These are phyloP conservation scores for Syritta pipiens DNA, from an alignment of 2,888 invertebrate genomes.

Conservation along the genomic window DNA sequence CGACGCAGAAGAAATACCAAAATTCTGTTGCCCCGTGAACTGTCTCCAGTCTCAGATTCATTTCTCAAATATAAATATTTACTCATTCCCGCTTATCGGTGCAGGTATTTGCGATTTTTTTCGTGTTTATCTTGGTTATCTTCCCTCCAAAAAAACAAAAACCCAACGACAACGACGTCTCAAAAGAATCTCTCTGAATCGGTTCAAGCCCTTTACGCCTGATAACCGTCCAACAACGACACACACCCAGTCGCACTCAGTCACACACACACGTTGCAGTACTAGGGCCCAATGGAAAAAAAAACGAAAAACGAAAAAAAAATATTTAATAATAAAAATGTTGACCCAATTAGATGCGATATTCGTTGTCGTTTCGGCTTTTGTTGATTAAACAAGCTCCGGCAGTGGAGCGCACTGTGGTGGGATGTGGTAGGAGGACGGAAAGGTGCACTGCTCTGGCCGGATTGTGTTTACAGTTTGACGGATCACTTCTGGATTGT, in stretches of 20 bases:
- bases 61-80: constrained; percentile 29
- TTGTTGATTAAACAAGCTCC: constrained; percentile 56
- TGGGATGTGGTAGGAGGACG: not conserved
- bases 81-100: constrained; percentile 13
- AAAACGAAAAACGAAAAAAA: constrained; percentile 3
- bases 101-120: constrained; percentile 25
- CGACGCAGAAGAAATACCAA: no score
- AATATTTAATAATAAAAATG: constrained; percentile 56
- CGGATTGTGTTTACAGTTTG: constrained; percentile 48
- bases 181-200: not conserved
- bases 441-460: not conserved
- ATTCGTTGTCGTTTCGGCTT: constrained; percentile 56
- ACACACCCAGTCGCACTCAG: not conserved
- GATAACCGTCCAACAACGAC: not conserved
- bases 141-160: constrained; percentile 16
- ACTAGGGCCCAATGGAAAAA: constrained; percentile 30
- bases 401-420: no score
- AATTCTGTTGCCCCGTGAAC: constrained; percentile 6
- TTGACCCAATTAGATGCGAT: constrained; percentile 60
- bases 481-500: constrained; percentile 60
- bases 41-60: not conserved
- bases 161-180: not conserved
- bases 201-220: constrained; percentile 26
- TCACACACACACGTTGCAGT: constrained; percentile 14
- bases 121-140: constrained; percentile 37